Percentiles rank a stretch among this genome's conserved stretches.
phyloP scores from a whole-genome alignment of 2,888 invertebrate genomes.

The Andrena minutula region DNA sequence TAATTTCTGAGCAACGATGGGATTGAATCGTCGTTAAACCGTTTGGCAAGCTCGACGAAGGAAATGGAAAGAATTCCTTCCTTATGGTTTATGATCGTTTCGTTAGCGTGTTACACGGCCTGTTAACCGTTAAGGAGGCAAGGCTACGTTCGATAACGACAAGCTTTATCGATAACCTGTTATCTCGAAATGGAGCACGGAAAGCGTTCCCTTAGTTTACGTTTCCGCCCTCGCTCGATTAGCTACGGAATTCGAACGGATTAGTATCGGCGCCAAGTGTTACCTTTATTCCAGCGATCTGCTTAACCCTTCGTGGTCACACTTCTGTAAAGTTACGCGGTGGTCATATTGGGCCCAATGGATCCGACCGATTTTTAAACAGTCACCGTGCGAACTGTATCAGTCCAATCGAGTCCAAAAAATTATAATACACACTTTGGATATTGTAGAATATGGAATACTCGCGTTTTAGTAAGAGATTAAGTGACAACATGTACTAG shows the following conservation, averaged over 20 bases:
- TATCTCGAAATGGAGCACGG: conserved; percentile 38
- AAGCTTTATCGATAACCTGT: conserved; percentile 57
- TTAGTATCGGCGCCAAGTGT: neutral
- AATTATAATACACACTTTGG: no score
- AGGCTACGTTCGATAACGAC: conserved; percentile 39
- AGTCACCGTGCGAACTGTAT: no score
- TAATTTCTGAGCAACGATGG: neutral
- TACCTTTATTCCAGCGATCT: neutral
- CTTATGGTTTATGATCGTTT: conserved; percentile 36
- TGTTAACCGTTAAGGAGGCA: conserved; percentile 36
- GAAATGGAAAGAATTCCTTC: conserved; percentile 19
- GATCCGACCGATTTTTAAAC: no score
- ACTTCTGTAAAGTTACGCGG: no score
- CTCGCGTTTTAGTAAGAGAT: no score
- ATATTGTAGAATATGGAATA: no score
- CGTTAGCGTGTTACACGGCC: conserved; percentile 40
- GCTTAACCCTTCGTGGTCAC: neutral
- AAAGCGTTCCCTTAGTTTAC: conserved; percentile 34
- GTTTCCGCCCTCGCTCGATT: conserved; percentile 51
- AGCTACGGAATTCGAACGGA: conserved; percentile 7
- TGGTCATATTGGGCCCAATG: no score
- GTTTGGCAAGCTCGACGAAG: conserved; percentile 6
- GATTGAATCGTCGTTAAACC: conserved; percentile 12
- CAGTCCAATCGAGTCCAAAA: no score
- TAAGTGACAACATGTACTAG: no score